phyloP scores from a whole-genome alignment of 2,888 invertebrate genomes.

The Heliconius cydno region DNA sequence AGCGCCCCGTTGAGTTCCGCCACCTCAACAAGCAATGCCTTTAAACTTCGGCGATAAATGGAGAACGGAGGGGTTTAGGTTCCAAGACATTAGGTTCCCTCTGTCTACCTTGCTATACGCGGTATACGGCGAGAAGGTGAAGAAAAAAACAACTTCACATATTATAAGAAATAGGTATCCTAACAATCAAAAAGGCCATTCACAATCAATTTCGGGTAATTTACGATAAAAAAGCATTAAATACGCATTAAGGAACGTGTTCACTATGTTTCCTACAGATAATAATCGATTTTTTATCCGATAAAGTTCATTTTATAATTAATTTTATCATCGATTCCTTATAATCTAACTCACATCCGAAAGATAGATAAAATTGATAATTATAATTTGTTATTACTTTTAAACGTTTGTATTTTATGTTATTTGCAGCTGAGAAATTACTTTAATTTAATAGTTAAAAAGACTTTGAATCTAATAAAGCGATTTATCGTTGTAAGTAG shows the following conservation, averaged over 20 bases:
- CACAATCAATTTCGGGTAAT: conserved; percentile 12
- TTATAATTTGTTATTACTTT: not conserved
- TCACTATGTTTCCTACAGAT: conserved; percentile 14
- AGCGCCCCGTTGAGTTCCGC: no score
- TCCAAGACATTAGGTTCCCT: no score
- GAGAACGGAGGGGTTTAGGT: no score
- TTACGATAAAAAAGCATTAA: conserved; percentile 17
- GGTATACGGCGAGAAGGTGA: not conserved
- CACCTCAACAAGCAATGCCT: no score
- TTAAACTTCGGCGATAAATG: no score
- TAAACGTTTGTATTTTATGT: not conserved
- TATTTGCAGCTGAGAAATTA: not conserved
- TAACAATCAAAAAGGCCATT: not conserved
- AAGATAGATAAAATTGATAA: not conserved
- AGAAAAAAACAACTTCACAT: not conserved
- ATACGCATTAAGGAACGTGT: conserved; percentile 17
- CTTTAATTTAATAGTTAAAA: not conserved
- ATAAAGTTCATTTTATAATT: conserved; percentile 13
- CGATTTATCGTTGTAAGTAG: not conserved
- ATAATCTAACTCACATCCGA: conserved; percentile 11
- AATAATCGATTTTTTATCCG: conserved; percentile 13
- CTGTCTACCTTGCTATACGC: no score
- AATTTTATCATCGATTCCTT: conserved; percentile 2
- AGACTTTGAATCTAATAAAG: not conserved
- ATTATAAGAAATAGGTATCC: not conserved